These are phyloP conservation scores for Aplodontia rufa DNA, from an alignment of 2,113 vertebrate genomes.

Conservation along the genomic window DNA sequence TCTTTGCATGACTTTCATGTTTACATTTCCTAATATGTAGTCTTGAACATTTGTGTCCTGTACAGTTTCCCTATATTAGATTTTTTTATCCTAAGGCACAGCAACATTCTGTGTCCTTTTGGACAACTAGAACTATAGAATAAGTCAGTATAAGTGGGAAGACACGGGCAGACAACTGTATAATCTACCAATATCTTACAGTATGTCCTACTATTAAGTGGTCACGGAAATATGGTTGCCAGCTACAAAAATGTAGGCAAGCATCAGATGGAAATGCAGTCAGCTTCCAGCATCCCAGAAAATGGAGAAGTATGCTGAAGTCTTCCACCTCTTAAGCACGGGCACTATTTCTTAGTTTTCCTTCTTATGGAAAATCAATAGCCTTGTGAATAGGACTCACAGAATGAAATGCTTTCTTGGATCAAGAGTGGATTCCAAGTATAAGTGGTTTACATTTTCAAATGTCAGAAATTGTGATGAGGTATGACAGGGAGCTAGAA, in stretches of 20 bases:
- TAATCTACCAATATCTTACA: accelerated
- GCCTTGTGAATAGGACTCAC: neutral
- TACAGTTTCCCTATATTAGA: neutral
- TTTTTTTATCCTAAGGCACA: neutral
- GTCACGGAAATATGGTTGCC: neutral
- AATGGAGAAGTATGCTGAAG: neutral
- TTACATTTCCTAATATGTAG: neutral
- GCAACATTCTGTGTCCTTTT: neutral
- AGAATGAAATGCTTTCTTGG: neutral
- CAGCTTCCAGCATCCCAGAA: neutral
- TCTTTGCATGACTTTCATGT: neutral
- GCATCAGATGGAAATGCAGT: neutral
- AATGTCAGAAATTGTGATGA: neutral
- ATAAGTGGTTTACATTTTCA: neutral
- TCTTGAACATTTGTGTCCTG: neutral
- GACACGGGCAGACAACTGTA: neutral
- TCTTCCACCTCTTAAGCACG: neutral
- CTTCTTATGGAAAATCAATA: neutral
- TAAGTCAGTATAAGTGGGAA: neutral
- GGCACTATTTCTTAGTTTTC: neutral
- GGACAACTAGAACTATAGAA: neutral
- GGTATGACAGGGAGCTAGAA: neutral
- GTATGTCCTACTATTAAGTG: neutral
- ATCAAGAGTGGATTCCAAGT: neutral
- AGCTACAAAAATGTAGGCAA: neutral